phyloP scores from a whole-genome alignment of 2,113 vertebrate genomes.

The Oryzias melastigma region DNA sequence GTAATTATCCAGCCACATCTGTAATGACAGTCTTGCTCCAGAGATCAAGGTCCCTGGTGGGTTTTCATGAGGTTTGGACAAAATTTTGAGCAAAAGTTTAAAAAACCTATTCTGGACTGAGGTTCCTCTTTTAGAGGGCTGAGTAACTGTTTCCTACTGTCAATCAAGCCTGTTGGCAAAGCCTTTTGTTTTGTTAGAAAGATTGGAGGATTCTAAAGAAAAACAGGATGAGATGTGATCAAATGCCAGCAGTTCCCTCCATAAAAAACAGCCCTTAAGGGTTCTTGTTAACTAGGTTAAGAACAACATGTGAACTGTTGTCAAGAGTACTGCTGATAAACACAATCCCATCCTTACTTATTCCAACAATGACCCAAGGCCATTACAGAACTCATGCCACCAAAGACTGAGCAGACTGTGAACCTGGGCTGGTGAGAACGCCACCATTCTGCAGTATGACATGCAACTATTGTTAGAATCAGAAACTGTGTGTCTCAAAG shows the following conservation, averaged over 20 bases:
- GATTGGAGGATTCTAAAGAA: neutral
- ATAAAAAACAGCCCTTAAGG: neutral
- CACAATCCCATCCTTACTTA: neutral
- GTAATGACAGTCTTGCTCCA: constrained; percentile 70
- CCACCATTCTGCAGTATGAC: too few relatives aligned
- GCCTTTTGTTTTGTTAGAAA: constrained; percentile 12
- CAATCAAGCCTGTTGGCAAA: neutral
- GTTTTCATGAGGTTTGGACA: constrained; percentile 60
- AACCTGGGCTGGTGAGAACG: neutral
- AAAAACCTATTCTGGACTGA: constrained; percentile 65
- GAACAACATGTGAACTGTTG: neutral
- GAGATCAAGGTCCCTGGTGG: constrained; percentile 50
- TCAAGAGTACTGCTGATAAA: constrained; percentile 8
- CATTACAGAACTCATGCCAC: neutral
- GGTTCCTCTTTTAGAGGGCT: neutral
- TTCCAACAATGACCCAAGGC: constrained; percentile 1
- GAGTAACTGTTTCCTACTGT: too few relatives aligned
- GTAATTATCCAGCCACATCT: constrained; percentile 65
- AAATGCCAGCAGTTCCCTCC: too few relatives aligned
- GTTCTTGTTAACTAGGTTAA: neutral
- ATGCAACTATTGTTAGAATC: too few relatives aligned
- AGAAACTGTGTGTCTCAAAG: too few relatives aligned
- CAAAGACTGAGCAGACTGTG: constrained; percentile 25
- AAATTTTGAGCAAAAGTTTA: constrained; percentile 62
- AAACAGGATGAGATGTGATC: neutral